Evolutionary conservation across 1,140 invertebrate genomes (phyloP).

Genomic region (Drosophila virilis): DNA sequence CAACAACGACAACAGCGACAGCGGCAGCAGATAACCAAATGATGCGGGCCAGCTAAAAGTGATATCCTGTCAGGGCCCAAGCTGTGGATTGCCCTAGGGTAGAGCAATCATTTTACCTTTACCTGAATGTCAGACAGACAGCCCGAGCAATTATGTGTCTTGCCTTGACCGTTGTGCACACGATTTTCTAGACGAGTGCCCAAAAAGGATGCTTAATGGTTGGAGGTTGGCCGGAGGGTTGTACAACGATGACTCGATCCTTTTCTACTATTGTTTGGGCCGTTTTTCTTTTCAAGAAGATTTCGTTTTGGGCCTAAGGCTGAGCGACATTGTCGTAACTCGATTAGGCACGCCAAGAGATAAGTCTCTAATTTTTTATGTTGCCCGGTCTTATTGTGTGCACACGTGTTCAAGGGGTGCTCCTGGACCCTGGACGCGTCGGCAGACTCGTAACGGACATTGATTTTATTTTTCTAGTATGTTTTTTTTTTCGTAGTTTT

Average conservation of each 20-base stretch:
- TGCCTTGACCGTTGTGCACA: slow-evolving; percentile 67
- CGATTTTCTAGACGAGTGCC: slow-evolving; percentile 67
- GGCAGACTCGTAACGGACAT: slow-evolving; percentile 48
- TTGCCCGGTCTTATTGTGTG: slow-evolving; percentile 74
- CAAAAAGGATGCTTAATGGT: slow-evolving; percentile 46
- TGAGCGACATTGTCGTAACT: slow-evolving; percentile 79
- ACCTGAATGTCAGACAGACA: slow-evolving; percentile 57
- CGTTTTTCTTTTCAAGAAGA: slow-evolving; percentile 33
- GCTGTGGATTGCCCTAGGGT: slow-evolving; percentile 62
- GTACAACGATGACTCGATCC: slow-evolving; percentile 61
- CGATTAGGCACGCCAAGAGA: slow-evolving; percentile 73
- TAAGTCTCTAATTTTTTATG: slow-evolving; percentile 77
- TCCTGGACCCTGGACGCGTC: slow-evolving; percentile 23
- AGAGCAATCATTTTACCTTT: slow-evolving; percentile 62
- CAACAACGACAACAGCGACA: background rate
- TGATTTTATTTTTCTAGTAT: slow-evolving; percentile 22
- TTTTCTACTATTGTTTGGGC: slow-evolving; percentile 38
- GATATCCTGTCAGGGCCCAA: slow-evolving; percentile 68
- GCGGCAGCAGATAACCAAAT: slow-evolving; percentile 61
- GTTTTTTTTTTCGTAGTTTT: slow-evolving; percentile 12
- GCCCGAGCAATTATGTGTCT: slow-evolving; percentile 69
- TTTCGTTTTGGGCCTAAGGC: slow-evolving; percentile 39
- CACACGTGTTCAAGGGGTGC: slow-evolving; percentile 74
- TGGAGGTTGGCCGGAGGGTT: slow-evolving; percentile 35
- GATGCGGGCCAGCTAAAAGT: slow-evolving; percentile 61